A percentile compares a stretch with the other conserved stretches of the same genome.
phyloP scores from a whole-genome alignment of 1,140 invertebrate genomes.

The Episyrphus balteatus region DNA sequence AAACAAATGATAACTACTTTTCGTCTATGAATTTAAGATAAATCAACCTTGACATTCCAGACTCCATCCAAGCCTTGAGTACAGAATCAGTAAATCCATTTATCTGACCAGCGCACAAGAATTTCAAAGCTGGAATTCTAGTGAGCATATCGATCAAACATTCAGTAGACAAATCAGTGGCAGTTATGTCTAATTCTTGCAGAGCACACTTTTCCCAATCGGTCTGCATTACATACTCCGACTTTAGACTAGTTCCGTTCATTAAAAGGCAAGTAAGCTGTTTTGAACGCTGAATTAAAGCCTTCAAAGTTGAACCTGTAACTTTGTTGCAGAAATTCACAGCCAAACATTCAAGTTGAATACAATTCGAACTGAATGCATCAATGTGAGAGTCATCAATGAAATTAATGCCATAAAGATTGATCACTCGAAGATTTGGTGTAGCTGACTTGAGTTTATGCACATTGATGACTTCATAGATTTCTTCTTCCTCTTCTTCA shows the following conservation, averaged over 20 bases:
- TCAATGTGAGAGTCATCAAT: constrained; percentile 98
- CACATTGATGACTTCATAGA: constrained; percentile 99
- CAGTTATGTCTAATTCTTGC: constrained; percentile 92
- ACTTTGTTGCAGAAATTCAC: constrained; percentile 96
- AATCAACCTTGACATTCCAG: constrained; percentile 59
- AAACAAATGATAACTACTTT: too few species aligned
- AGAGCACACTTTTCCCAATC: constrained; percentile 91
- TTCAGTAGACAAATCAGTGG: constrained; percentile 88
- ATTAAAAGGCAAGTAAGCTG: constrained; percentile 85
- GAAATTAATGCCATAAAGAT: constrained; percentile 95
- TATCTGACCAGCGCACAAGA: constrained; percentile 87
- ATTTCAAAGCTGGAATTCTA: constrained; percentile 74
- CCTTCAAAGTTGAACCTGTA: constrained; percentile 92
- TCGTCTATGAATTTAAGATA: not conserved
- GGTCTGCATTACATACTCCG: constrained; percentile 84
- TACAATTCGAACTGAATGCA: constrained; percentile 89
- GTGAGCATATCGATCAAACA: constrained; percentile 87
- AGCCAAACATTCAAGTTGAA: constrained; percentile 91
- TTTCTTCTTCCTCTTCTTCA: constrained; percentile 98
- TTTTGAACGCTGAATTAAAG: constrained; percentile 85
- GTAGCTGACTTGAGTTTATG: constrained; percentile 95
- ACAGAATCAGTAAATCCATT: constrained; percentile 96
- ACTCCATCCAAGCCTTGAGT: constrained; percentile 78
- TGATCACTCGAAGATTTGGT: constrained; percentile 89
- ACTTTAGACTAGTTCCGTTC: constrained; percentile 88